phyloP scores from a whole-genome alignment of 2,113 vertebrate genomes.

The Lepidothrix coronata region DNA sequence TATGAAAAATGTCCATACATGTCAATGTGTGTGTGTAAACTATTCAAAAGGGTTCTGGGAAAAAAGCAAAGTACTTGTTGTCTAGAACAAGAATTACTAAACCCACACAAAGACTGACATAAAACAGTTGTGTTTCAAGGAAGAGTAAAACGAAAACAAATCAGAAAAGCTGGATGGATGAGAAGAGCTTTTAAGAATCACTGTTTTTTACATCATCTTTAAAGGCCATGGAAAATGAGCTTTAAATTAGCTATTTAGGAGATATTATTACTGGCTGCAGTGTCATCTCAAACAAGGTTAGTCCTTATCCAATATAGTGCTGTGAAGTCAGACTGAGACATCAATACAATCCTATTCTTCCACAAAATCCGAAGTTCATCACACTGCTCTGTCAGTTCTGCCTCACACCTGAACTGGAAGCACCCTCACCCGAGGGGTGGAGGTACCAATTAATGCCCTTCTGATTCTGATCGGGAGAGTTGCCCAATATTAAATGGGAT shows the following conservation, averaged over 20 bases:
- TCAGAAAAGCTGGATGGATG: neutral
- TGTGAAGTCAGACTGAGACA: constrained; percentile 11
- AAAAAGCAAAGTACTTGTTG: neutral
- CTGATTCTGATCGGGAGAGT: neutral
- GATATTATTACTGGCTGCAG: constrained; percentile 5
- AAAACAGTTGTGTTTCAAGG: neutral
- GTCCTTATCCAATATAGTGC: neutral
- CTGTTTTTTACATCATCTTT: neutral
- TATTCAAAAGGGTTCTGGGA: neutral
- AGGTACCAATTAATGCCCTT: constrained; percentile 54
- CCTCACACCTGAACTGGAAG: constrained; percentile 6
- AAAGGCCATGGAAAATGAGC: constrained; percentile 1
- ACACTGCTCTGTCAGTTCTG: neutral
- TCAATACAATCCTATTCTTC: neutral
- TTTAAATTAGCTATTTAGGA: neutral
- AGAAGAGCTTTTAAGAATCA: constrained; percentile 15
- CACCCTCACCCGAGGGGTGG: neutral
- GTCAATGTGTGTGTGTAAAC: neutral
- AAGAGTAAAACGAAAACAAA: neutral
- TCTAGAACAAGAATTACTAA: neutral
- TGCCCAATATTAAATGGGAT: neutral
- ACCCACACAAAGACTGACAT: neutral
- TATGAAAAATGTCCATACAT: neutral
- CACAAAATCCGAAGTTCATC: neutral
- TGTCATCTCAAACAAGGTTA: constrained; percentile 3